Evolutionary conservation across 1,140 invertebrate genomes (phyloP).

Genomic region (Cyclina sinensis): DNA sequence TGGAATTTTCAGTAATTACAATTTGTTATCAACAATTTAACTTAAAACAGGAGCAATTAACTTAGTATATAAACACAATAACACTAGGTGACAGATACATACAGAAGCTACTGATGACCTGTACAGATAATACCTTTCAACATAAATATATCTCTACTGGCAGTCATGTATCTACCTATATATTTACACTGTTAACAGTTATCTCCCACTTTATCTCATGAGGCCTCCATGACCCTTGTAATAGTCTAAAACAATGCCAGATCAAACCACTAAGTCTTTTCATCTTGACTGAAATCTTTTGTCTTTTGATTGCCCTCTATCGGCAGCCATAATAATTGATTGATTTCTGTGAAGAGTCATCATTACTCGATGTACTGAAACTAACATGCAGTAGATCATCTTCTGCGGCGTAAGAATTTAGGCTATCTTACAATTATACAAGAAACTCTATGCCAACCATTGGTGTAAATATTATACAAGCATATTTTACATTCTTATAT

Average conservation of each 20-base stretch:
- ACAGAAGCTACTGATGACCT: neutral
- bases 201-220: neutral
- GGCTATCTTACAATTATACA: too few relatives aligned
- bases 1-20: too few relatives aligned
- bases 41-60: neutral
- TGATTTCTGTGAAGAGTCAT: too few relatives aligned
- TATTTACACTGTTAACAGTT: neutral
- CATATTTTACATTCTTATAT: too few relatives aligned
- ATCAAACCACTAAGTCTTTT: neutral
- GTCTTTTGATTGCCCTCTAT: neutral
- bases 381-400: too few relatives aligned
- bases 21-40: neutral
- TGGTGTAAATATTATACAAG: too few relatives aligned
- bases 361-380: too few relatives aligned
- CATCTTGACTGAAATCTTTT: neutral
- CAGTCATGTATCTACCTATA: neutral
- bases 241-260: neutral
- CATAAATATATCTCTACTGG: too few relatives aligned
- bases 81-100: neutral
- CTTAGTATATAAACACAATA: neutral
- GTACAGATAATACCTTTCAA: constrained; percentile 6
- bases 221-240: neutral
- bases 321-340: too few relatives aligned
- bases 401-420: too few relatives aligned
- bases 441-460: too few relatives aligned